phyloP scores from a whole-genome alignment of 1,140 invertebrate species.

The Potamilus streckersoni region DNA sequence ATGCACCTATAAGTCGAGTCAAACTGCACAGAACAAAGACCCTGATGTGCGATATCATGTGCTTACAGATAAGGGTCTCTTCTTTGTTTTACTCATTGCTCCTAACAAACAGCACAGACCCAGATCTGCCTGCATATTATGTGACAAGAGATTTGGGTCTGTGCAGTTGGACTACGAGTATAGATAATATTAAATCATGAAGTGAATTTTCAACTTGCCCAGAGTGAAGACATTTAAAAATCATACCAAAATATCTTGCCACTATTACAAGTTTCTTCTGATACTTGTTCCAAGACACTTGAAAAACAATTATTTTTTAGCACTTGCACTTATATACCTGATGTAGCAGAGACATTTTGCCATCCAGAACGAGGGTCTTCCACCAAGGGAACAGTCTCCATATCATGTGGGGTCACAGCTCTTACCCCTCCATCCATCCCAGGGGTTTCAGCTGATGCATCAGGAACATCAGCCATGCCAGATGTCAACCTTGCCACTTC shows the following conservation, averaged over 20 bases:
- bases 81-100: no score
- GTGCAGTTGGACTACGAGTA: no score
- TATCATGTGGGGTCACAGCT: slow-evolving; percentile 1
- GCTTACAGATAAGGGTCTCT: no score
- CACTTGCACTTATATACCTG: background rate
- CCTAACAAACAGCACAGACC: no score
- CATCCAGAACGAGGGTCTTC: slow-evolving; percentile 23
- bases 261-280: background rate
- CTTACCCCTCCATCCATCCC: slow-evolving; percentile 2
- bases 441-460: no score
- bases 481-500: slow-evolving; percentile 56
- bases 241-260: background rate
- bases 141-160: no score
- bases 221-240: background rate
- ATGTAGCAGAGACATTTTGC: slow-evolving; percentile 24
- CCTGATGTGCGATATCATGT: no score
- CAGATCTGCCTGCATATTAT: no score
- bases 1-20: no score
- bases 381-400: slow-evolving; percentile 19
- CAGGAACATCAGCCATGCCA: no score
- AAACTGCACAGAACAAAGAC: no score
- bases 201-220: background rate
- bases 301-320: background rate
- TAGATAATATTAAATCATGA: no score
- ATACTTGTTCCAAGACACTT: background rate